Percentiles rank a stretch among this genome's conserved stretches.
Conservation (phyloP, 2,113 vertebrate species). For the Pelvicachromis taeniatus region DNA sequence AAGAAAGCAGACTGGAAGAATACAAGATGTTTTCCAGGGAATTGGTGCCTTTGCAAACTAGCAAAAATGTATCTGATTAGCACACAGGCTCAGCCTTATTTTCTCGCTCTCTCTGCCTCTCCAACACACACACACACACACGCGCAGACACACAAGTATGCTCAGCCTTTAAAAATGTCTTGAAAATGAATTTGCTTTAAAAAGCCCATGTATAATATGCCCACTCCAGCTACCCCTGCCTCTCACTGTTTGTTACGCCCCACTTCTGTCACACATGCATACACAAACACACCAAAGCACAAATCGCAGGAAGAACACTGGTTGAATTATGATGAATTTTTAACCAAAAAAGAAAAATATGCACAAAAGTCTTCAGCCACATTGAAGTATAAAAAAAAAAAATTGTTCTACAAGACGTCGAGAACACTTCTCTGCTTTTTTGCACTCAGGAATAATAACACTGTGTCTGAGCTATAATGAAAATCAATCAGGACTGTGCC, state of each 20-base stretch:
- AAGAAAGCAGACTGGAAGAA: not conserved
- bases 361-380: not conserved
- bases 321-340: not conserved
- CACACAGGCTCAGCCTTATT: not conserved
- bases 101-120: not conserved
- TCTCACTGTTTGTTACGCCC: not conserved
- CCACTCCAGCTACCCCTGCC: not conserved
- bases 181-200: not conserved
- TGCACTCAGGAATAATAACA: conserved; percentile 14
- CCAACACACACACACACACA: not conserved
- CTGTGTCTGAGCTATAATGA: not conserved
- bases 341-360: not conserved
- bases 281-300: not conserved
- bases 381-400: not conserved
- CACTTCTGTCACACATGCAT: not conserved
- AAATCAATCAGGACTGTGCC: conserved; percentile 32
- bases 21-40: not conserved
- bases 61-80: not conserved
- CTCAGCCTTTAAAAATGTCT: not conserved
- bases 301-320: not conserved
- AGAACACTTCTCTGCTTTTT: not conserved
- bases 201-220: not conserved
- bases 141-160: not conserved
- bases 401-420: not conserved
- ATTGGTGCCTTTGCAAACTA: not conserved